These are phyloP conservation scores for Hippocampus mohnikei DNA, from an alignment of 2,113 vertebrate genomes.

Conservation along the genomic window DNA sequence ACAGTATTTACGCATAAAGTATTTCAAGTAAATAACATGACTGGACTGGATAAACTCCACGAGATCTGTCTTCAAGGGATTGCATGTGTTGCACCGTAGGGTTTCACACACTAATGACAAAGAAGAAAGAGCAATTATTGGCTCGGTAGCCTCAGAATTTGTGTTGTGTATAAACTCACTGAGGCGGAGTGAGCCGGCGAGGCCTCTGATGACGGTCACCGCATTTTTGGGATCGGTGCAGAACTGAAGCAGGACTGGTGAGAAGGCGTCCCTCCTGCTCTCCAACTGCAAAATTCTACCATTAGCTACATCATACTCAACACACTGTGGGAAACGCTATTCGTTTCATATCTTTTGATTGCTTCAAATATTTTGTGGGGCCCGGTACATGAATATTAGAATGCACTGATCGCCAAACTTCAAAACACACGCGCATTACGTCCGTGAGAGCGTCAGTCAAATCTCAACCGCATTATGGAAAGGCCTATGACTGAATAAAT, in stretches of 20 bases:
- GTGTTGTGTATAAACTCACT: conserved; percentile 70
- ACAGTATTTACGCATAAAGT: too few species aligned
- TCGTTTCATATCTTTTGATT: too few species aligned
- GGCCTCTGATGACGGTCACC: conserved; percentile 87
- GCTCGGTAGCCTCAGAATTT: neutral
- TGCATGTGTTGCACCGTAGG: neutral
- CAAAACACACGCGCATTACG: too few species aligned
- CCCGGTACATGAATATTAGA: too few species aligned
- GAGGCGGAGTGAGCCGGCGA: conserved; percentile 86
- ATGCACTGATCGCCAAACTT: too few species aligned
- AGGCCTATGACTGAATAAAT: neutral
- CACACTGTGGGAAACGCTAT: too few species aligned
- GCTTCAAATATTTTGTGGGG: too few species aligned
- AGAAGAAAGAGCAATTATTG: conserved; percentile 1
- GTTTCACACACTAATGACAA: neutral
- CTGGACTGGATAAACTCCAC: too few species aligned
- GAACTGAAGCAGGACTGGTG: conserved; percentile 87
- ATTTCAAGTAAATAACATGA: too few species aligned
- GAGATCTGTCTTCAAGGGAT: neutral
- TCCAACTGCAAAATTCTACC: conserved; percentile 74
- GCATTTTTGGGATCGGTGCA: conserved; percentile 89
- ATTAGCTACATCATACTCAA: too few species aligned
- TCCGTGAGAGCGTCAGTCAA: neutral
- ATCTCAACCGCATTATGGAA: neutral
- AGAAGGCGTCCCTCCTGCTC: conserved; percentile 89